Base-by-base conservation (phyloP, 1,140 invertebrate species). In the Philotrypesis tridentata region DNA sequence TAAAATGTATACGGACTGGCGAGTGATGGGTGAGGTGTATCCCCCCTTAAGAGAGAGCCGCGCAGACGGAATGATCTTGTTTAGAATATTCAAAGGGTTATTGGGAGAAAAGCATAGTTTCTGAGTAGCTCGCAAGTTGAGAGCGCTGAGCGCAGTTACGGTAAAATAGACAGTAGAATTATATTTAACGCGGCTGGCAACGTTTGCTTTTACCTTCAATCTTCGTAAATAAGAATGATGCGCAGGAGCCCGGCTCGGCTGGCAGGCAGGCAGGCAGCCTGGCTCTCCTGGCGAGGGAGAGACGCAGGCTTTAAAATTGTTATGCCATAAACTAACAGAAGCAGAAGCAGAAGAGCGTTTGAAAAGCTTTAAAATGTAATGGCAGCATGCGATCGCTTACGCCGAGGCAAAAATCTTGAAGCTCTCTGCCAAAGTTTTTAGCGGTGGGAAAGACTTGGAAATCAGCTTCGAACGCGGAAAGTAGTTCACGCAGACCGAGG, bases 241-340 rank as follows among this genome's bases (percentile, higher is more conserved):
- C 48, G 21, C 48, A 17, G n/a, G 48, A 6, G 48, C 14, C 21
- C 48, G n/a, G n/a, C n/a, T n/a, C n/a, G n/a, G n/a, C n/a, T n/a
- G n/a, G n/a, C n/a, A n/a, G n/a, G n/a, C n/a, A n/a, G n/a, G n/a
- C n/a, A n/a, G n/a, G 48, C 48, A n/a, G 17, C n/a, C 17, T 5
- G 1, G 48, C 48, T 3, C 21, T 21, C 48, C 7, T 2, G 12
- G 21, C 1, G 43, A 48, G 43, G 12, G 14, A 48, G 48, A 55
- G 48, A 55, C 21, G 48, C 6, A 55, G 17, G 48, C 48, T 55
- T 55, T n/a, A 55, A 55, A 55, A 55, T 55, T 55, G 48, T 55
- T 55, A 17, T 17, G 48, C 48, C 48, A 55, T 55, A 79, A 79
- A 79, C 68, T 48, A 70, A 71, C 68, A 68, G 27, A 55, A 79